A percentile compares a stretch with the other conserved stretches of the same genome.
These are phyloP conservation scores for Drosophila niveifrons DNA, from an alignment of 2,888 invertebrate genomes.

Conservation along the genomic window DNA sequence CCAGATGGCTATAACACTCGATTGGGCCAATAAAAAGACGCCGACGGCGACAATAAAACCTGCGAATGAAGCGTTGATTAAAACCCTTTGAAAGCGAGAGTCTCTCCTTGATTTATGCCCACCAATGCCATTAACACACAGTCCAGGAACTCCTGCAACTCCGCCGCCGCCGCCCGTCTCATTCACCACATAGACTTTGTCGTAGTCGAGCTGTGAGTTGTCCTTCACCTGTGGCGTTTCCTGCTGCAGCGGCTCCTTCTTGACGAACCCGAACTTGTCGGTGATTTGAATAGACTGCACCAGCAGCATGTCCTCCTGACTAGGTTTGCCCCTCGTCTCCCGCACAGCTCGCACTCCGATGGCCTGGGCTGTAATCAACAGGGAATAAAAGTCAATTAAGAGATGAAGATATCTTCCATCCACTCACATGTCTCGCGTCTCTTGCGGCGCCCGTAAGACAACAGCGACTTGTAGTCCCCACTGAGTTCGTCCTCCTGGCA, in stretches of 20 bases:
- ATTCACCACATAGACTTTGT: constrained; percentile 88
- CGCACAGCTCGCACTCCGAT: constrained; percentile 70
- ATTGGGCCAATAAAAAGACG: constrained; percentile 94
- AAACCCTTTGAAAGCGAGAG: background rate
- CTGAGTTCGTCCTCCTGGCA: constrained; percentile 93
- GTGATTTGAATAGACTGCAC: constrained; percentile 97
- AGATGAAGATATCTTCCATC: constrained; percentile 34
- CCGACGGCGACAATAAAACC: constrained; percentile 94
- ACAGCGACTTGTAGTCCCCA: constrained; percentile 92
- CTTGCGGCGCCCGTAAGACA: constrained; percentile 92
- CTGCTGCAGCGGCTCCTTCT: constrained; percentile 85
- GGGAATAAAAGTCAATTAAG: background rate
- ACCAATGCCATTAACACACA: constrained; percentile 85
- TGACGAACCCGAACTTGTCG: constrained; percentile 95
- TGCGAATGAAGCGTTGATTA: constrained; percentile 79
- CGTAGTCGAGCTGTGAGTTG: constrained; percentile 60
- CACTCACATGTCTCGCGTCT: constrained; percentile 87
- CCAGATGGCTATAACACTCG: constrained; percentile 95
- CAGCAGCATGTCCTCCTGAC: constrained; percentile 92
- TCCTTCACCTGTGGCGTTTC: constrained; percentile 84
- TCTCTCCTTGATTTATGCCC: constrained; percentile 56
- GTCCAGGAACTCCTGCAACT: constrained; percentile 81
- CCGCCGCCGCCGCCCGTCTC: constrained; percentile 81
- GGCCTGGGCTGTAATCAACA: constrained; percentile 5
- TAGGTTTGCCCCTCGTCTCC: constrained; percentile 82